Evolutionary conservation across 2,797 vertebrate species (phyloP).

Genomic region (Macroramphosus scolopax): DNA sequence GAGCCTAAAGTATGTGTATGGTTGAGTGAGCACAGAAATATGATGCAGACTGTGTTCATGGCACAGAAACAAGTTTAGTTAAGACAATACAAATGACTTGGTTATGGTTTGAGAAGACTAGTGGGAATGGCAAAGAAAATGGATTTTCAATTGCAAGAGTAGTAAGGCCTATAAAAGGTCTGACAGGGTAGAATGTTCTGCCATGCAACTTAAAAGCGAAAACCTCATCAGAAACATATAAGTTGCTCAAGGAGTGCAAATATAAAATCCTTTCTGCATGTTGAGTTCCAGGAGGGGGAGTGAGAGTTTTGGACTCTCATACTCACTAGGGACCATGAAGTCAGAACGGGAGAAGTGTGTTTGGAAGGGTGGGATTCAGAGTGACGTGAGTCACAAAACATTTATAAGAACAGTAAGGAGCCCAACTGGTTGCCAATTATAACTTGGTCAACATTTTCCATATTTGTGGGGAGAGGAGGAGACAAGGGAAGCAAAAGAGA

Average conservation of each 20-base stretch:
- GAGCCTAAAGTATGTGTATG: too few species aligned
- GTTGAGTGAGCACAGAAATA: too few species aligned
- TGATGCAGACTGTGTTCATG: too few species aligned
- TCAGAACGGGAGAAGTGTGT: conserved; percentile 66
- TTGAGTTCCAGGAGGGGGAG: conserved; percentile 23
- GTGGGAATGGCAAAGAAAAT: too few species aligned
- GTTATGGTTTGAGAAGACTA: too few species aligned
- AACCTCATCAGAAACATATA: not conserved
- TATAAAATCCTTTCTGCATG: conserved; percentile 8
- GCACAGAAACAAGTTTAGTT: too few species aligned
- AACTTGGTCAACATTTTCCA: conserved; percentile 36
- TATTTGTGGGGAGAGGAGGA: conserved; percentile 17
- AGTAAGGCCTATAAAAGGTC: too few species aligned
- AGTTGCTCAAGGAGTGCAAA: conserved; percentile 1
- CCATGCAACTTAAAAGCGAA: not conserved
- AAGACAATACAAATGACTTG: too few species aligned
- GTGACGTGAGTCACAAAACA: conserved; percentile 74
- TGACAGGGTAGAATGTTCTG: too few species aligned
- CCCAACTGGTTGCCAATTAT: conserved; percentile 44
- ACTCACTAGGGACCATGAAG: conserved; percentile 65
- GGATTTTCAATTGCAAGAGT: too few species aligned
- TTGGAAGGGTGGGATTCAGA: conserved; percentile 76
- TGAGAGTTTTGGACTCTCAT: conserved; percentile 27
- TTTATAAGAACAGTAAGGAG: conserved; percentile 71
- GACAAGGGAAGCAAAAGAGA: conserved; percentile 7